Percentiles rank a stretch among this genome's conserved stretches.
These are phyloP conservation scores for Polydrusus cervinus DNA, from an alignment of 2,888 invertebrate species.

Conservation along the genomic window DNA sequence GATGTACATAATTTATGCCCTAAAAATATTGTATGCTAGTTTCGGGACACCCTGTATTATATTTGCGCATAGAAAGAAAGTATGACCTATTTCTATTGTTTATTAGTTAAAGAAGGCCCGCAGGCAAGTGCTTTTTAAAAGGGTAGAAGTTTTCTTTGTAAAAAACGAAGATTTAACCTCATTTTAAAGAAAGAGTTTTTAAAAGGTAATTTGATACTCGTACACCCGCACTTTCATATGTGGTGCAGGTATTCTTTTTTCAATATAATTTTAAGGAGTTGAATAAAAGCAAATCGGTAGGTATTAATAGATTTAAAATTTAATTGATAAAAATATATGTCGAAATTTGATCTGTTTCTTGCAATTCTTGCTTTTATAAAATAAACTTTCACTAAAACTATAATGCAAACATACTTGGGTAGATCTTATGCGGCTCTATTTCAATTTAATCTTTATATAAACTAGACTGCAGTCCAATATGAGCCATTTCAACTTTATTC, in stretches of 20 bases:
- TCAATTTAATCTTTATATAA: too few relatives aligned
- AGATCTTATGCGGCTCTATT: neutral
- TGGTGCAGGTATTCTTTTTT: conserved; percentile 5
- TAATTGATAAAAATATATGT: conserved; percentile 23
- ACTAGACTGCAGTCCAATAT: too few relatives aligned
- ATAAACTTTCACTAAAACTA: neutral
- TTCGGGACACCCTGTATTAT: too few relatives aligned
- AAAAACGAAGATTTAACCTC: conserved; percentile 9
- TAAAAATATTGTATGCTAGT: too few relatives aligned
- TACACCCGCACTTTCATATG: too few relatives aligned
- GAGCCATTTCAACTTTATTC: too few relatives aligned
- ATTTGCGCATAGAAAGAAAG: too few relatives aligned
- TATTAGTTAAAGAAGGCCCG: too few relatives aligned
- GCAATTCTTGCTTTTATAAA: conserved; percentile 2
- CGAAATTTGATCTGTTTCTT: conserved; percentile 3
- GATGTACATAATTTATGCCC: too few relatives aligned
- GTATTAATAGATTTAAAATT: neutral
- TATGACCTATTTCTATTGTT: too few relatives aligned
- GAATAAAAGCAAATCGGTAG: conserved; percentile 9
- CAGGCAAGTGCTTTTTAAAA: neutral
- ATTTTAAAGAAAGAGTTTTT: conserved; percentile 7
- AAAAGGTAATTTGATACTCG: conserved; percentile 12
- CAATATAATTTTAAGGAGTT: conserved; percentile 9
- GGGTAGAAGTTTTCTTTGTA: neutral
- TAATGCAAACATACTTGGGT: neutral